Evolutionary conservation across 2,797 vertebrate genomes (phyloP).

Genomic region (Smutsia temminckii): DNA sequence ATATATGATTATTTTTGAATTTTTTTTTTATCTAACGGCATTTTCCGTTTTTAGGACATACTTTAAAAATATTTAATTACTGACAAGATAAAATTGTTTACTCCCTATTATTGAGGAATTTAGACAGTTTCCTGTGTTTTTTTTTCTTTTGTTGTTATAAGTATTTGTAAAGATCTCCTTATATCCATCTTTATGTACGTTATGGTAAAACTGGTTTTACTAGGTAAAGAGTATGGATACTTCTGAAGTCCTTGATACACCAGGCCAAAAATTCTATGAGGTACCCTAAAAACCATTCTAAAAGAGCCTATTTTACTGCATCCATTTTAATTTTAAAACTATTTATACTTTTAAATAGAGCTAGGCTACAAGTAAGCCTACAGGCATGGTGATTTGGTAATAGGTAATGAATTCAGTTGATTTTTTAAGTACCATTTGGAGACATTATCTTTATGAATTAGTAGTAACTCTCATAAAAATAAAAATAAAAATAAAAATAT

Average conservation of each 20-base stretch:
- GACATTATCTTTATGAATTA: too few relatives aligned
- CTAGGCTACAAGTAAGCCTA: too few relatives aligned
- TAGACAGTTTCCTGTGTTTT: background rate
- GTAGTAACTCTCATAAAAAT: too few relatives aligned
- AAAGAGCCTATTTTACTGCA: background rate
- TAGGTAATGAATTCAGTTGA: too few relatives aligned
- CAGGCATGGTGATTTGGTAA: too few relatives aligned
- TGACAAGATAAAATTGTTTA: background rate
- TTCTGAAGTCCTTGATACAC: background rate
- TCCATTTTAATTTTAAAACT: background rate
- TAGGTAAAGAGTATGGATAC: background rate
- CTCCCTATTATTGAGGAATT: background rate
- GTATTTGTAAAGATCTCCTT: background rate
- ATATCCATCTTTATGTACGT: background rate
- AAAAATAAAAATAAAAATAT: too few relatives aligned
- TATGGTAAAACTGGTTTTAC: background rate
- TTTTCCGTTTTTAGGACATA: background rate
- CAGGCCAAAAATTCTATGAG: background rate
- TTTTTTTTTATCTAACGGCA: too few relatives aligned
- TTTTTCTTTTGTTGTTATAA: background rate
- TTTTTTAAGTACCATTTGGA: too few relatives aligned
- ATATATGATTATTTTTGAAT: background rate
- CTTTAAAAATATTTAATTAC: background rate
- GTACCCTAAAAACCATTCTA: background rate
- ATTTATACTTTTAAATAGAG: too few relatives aligned